Conservation (phyloP, 2,113 vertebrate species). For the Platysteira castanea region DNA sequence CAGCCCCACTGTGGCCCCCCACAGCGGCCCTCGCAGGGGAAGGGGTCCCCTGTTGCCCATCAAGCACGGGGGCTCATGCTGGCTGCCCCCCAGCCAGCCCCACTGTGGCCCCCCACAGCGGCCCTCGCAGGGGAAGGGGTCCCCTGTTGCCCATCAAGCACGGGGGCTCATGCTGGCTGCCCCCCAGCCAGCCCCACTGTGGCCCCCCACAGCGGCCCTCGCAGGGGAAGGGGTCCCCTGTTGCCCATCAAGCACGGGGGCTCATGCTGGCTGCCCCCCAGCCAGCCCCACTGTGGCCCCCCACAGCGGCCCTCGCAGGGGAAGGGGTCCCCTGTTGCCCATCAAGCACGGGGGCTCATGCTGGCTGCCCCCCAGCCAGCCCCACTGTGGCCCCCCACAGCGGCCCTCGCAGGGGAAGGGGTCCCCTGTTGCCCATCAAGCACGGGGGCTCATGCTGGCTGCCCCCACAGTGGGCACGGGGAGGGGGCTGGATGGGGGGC, state of each 20-base stretch:
- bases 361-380: not conserved
- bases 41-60: not conserved
- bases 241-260: no score
- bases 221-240: no score
- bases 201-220: not conserved
- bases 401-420: not conserved
- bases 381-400: not conserved
- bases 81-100: not conserved
- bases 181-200: no score
- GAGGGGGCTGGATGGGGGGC: not conserved
- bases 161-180: no score
- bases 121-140: no score
- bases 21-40: no score
- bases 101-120: no score
- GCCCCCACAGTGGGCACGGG: not conserved
- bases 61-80: not conserved
- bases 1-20: no score
- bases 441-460: not conserved
- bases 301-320: no score
- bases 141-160: no score
- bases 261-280: no score
- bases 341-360: not conserved
- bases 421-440: not conserved
- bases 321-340: not conserved
- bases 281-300: no score